Percentiles rank a stretch among this genome's conserved stretches.
Conservation (phyloP, 1,140 invertebrate genomes). For the Sitodiplosis mosellana region DNA sequence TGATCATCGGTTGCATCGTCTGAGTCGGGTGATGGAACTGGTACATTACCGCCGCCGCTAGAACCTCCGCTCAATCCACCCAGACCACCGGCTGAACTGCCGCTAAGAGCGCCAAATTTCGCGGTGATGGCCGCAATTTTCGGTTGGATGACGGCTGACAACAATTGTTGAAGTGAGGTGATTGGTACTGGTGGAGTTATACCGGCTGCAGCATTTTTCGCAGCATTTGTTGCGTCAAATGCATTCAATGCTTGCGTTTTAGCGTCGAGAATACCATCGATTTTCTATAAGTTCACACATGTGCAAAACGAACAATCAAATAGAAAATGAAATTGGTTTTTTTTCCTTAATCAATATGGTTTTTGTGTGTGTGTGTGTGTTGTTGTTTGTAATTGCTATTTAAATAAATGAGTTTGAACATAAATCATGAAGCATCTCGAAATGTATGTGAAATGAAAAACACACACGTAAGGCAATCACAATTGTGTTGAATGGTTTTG, state of each 20-base stretch:
- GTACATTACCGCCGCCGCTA: conserved; percentile 17
- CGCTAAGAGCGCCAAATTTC: conserved; percentile 31
- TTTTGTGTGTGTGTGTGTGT: not conserved
- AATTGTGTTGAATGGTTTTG: no score
- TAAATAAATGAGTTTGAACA: not conserved
- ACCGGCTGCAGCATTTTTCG: conserved; percentile 50
- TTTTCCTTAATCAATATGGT: not conserved
- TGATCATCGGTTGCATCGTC: conserved; percentile 14
- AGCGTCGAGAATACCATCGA: conserved; percentile 53
- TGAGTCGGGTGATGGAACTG: conserved; percentile 9
- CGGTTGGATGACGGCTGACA: conserved; percentile 33
- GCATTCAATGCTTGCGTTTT: conserved; percentile 47
- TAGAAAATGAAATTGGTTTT: not conserved
- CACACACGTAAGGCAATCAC: no score
- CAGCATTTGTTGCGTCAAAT: conserved; percentile 47
- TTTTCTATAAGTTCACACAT: conserved; percentile 38
- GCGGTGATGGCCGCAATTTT: conserved; percentile 37
- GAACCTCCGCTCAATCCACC: conserved; percentile 21
- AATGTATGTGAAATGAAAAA: not conserved
- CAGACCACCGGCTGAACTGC: conserved; percentile 27
- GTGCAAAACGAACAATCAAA: not conserved
- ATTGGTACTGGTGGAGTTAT: conserved; percentile 39
- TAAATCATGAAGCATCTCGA: not conserved
- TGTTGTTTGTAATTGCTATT: not conserved
- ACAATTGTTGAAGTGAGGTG: conserved; percentile 24